Evolutionary conservation across 1,140 invertebrate genomes (phyloP).

Genomic region (Cheumatopsyche charites): DNA sequence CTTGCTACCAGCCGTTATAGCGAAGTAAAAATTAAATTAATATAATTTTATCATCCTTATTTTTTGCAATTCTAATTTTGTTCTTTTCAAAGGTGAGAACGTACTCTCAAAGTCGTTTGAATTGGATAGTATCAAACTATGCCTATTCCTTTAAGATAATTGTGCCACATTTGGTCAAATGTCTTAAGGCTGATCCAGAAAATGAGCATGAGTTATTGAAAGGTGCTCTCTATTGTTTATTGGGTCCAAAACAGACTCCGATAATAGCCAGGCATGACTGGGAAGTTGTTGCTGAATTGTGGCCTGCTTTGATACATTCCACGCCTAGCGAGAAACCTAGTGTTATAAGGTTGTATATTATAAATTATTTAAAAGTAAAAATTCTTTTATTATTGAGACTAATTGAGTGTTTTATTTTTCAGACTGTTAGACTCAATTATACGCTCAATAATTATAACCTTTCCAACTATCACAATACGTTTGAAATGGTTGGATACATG

Average conservation of each 20-base stretch:
- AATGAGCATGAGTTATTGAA: constrained; percentile 76
- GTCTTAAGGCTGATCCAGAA: constrained; percentile 65
- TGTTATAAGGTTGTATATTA: constrained; percentile 63
- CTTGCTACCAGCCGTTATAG: constrained; percentile 73
- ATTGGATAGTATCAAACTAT: constrained; percentile 59
- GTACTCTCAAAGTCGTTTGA: constrained; percentile 68
- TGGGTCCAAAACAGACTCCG: constrained; percentile 67
- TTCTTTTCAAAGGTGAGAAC: constrained; percentile 63
- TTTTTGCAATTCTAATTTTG: not conserved
- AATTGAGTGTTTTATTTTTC: constrained; percentile 34
- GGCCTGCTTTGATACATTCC: constrained; percentile 76
- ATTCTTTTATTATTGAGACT: constrained; percentile 11
- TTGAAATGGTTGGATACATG: constrained; percentile 63
- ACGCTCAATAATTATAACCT: constrained; percentile 59
- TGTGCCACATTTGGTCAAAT: constrained; percentile 65
- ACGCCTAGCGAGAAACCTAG: constrained; percentile 82
- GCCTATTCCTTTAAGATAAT: constrained; percentile 68
- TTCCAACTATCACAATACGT: constrained; percentile 66
- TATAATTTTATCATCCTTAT: constrained; percentile 36
- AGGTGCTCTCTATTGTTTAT: constrained; percentile 79
- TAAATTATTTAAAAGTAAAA: not conserved
- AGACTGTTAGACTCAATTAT: constrained; percentile 70
- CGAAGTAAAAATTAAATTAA: constrained; percentile 47
- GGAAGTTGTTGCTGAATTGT: constrained; percentile 71
- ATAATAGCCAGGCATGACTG: constrained; percentile 77